phyloP scores from a whole-genome alignment of 2,113 vertebrate genomes.

The Microcebus ravelobensis region DNA sequence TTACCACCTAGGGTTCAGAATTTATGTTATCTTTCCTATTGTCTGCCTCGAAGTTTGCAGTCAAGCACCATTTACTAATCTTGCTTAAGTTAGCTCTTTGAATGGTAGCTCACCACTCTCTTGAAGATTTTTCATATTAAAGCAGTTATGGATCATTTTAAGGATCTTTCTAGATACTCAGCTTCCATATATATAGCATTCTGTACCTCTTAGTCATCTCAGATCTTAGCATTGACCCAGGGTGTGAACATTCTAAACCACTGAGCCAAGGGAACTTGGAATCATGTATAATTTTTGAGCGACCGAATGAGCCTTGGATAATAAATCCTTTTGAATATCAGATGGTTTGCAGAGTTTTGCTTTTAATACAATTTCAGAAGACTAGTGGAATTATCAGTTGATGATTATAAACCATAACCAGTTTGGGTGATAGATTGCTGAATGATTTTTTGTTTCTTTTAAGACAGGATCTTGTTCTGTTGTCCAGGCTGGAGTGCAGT shows the following conservation, averaged over 20 bases:
- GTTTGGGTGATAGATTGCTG: neutral
- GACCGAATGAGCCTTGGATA: neutral
- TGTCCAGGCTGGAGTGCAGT: too few relatives aligned
- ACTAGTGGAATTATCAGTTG: neutral
- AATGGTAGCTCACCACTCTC: neutral
- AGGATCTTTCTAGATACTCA: neutral
- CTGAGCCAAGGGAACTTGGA: neutral
- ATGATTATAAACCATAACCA: neutral
- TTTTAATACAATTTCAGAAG: conserved; percentile 17
- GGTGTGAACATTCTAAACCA: neutral
- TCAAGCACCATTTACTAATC: neutral
- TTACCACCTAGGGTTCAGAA: neutral
- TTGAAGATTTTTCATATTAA: neutral
- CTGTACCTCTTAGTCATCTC: neutral
- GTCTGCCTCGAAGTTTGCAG: neutral
- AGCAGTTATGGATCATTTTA: neutral
- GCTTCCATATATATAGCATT: neutral
- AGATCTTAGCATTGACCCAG: neutral
- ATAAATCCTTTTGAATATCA: neutral
- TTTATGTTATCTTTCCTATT: neutral
- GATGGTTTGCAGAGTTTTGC: neutral
- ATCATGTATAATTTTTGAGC: neutral
- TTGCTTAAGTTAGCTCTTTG: neutral
- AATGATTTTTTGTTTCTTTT: neutral
- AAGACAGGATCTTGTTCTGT: too few relatives aligned